A percentile compares a stretch with the other conserved stretches of the same genome.
Evolutionary conservation across 2,113 vertebrate genomes (phyloP).

Genomic region (Chaetodon auriga): DNA sequence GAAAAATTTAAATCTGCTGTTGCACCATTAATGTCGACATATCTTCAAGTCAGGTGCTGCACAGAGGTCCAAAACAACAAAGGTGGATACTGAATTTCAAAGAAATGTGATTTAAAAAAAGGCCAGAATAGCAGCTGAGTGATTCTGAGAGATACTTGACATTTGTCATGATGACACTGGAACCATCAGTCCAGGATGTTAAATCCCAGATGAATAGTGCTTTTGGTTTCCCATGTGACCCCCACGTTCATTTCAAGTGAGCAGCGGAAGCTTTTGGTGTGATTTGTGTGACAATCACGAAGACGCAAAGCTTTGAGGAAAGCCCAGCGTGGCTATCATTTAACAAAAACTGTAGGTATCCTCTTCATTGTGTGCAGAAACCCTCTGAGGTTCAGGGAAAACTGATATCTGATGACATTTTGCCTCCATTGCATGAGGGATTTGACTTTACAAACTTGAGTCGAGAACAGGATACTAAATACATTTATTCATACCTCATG

Average conservation of each 20-base stretch:
- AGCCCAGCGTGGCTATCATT: background rate
- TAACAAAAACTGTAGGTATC: background rate
- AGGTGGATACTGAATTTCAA: background rate
- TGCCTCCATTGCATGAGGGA: background rate
- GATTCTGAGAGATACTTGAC: background rate
- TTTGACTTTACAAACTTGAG: constrained; percentile 35
- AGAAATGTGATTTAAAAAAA: background rate
- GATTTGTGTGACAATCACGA: background rate
- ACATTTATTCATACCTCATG: constrained; percentile 5
- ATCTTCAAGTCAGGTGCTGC: background rate
- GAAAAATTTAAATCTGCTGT: background rate
- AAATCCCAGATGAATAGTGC: background rate
- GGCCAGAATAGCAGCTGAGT: no score
- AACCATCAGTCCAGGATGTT: background rate
- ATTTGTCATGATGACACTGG: background rate
- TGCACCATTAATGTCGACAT: background rate
- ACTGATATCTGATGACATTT: constrained; percentile 26
- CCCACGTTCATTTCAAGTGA: background rate
- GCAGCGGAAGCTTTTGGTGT: background rate
- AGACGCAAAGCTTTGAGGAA: background rate
- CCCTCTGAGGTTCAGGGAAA: background rate
- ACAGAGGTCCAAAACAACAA: background rate
- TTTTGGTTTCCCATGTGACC: background rate
- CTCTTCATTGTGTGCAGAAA: background rate
- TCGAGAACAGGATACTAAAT: background rate